Conservation (phyloP, 1,140 invertebrate species). For the Penaeus indicus region DNA sequence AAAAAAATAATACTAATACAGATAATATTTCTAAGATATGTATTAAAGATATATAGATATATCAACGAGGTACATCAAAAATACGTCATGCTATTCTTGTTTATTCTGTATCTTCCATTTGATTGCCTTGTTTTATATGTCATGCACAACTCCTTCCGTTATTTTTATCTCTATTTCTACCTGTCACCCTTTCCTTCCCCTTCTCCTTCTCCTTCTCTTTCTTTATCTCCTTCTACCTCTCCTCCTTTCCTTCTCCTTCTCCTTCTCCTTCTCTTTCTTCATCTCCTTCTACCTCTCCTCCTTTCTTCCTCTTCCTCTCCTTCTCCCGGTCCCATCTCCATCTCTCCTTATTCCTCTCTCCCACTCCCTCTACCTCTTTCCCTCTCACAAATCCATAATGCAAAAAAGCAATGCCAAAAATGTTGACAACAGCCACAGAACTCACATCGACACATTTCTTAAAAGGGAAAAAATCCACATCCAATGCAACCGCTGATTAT, state of each 20-base stretch:
- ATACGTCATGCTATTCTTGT: too few relatives aligned
- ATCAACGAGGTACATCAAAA: too few relatives aligned
- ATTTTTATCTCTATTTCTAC: not conserved
- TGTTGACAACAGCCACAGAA: not conserved
- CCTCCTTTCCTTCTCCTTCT: too few relatives aligned
- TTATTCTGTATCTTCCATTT: too few relatives aligned
- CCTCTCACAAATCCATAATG: not conserved
- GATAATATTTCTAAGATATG: too few relatives aligned
- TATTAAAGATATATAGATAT: too few relatives aligned
- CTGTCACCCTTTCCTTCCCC: not conserved
- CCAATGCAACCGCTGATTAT: not conserved
- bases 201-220: constrained; percentile 6
- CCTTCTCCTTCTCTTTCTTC: not conserved
- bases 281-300: not conserved
- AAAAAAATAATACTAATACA: too few relatives aligned
- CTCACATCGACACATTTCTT: not conserved
- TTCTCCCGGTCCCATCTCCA: not conserved
- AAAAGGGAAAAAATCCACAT: not conserved
- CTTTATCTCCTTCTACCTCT: not conserved
- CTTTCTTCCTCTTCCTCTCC: constrained; percentile 10
- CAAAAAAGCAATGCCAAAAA: not conserved
- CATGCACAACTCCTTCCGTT: not conserved
- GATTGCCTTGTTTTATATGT: not conserved
- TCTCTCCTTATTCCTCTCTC: not conserved
- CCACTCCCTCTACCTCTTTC: not conserved